Conservation (phyloP, 2,797 vertebrate species). For the Notolabrus celidotus region DNA sequence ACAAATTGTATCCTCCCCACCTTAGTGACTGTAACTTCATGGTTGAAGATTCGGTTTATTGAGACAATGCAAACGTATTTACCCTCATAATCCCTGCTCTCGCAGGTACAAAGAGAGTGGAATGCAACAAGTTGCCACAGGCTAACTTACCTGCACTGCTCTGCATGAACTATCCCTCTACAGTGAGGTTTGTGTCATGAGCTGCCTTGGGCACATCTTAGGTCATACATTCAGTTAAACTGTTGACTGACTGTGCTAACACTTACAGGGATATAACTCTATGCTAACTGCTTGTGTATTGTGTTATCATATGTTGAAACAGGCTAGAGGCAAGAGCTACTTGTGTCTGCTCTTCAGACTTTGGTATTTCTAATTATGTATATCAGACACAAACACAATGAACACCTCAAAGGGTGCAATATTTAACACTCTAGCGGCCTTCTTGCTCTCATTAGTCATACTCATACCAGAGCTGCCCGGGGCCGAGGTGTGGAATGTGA, state of each 20-base stretch:
- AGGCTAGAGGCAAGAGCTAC: conserved; percentile 19
- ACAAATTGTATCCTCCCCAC: too few relatives aligned
- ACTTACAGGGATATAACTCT: conserved; percentile 16
- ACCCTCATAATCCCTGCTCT: background rate
- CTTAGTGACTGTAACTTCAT: too few relatives aligned
- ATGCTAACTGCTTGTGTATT: conserved; percentile 21
- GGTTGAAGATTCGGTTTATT: too few relatives aligned
- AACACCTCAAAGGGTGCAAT: conserved; percentile 55
- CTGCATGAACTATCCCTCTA: conserved; percentile 1
- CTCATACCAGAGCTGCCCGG: conserved; percentile 56
- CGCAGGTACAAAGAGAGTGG: background rate
- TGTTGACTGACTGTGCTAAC: conserved; percentile 28
- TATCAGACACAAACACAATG: conserved; percentile 50
- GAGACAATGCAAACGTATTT: too few relatives aligned
- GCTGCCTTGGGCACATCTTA: background rate
- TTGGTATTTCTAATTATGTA: conserved; percentile 51
- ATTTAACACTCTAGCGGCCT: conserved; percentile 57
- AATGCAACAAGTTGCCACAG: conserved; percentile 20
- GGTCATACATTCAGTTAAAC: conserved; percentile 24
- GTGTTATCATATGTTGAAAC: conserved; percentile 41
- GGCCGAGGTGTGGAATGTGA: conserved; percentile 69
- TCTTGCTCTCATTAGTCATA: conserved; percentile 65
- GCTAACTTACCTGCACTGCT: conserved; percentile 7
- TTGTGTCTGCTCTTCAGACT: conserved; percentile 25
- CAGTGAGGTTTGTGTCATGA: background rate